Percentiles rank a stretch among this genome's conserved stretches.
phyloP scores from a whole-genome alignment of 2,797 vertebrate genomes.

The Chiloscyllium punctatum region DNA sequence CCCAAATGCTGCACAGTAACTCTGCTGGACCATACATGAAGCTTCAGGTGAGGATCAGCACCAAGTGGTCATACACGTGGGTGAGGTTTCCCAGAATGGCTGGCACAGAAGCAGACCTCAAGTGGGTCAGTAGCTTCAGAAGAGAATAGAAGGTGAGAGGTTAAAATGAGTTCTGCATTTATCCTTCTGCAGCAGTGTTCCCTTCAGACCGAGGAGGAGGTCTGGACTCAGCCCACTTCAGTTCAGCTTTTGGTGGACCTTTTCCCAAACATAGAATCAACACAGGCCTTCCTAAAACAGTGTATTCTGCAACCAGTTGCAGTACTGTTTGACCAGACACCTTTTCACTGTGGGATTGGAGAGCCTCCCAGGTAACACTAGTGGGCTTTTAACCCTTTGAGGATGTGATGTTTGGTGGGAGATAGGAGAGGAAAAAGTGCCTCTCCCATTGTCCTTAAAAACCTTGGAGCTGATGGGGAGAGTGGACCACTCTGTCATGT shows the following conservation, averaged over 20 bases:
- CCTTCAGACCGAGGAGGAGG: background rate
- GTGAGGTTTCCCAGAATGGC: background rate
- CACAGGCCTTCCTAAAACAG: background rate
- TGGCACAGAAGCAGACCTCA: background rate
- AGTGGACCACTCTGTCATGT: background rate
- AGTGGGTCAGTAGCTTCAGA: background rate
- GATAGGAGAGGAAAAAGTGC: background rate
- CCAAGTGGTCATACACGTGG: background rate
- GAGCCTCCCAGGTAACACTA: background rate
- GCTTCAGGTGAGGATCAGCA: background rate
- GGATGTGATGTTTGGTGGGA: background rate
- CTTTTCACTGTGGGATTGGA: background rate
- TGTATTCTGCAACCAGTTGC: background rate
- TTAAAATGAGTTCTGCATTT: background rate
- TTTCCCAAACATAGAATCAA: background rate
- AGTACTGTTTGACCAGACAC: background rate
- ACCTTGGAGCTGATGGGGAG: background rate
- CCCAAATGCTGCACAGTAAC: background rate
- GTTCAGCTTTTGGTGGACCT: background rate
- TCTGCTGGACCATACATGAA: background rate
- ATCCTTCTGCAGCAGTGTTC: background rate
- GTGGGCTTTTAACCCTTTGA: conserved; percentile 19
- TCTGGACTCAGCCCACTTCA: background rate
- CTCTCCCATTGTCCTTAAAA: background rate
- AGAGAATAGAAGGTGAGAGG: background rate